phyloP scores from a whole-genome alignment of 2,888 invertebrate species.

The Platycheirus albimanus region DNA sequence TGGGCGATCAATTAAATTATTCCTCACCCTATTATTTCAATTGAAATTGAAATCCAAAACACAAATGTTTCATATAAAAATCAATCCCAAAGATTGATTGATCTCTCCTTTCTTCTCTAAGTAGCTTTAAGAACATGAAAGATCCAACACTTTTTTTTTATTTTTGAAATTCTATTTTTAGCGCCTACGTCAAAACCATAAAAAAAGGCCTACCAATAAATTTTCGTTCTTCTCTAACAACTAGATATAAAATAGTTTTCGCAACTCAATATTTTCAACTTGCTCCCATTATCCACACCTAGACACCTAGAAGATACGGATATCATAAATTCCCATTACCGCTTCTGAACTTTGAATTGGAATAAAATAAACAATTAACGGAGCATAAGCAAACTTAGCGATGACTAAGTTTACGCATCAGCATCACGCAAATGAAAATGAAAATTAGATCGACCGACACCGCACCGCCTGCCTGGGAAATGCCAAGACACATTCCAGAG shows the following conservation, averaged over 20 bases:
- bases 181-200: background rate
- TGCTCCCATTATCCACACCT: constrained; percentile 26
- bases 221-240: background rate
- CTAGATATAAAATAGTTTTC: constrained; percentile 3
- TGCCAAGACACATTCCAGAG: constrained; percentile 6
- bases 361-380: constrained; percentile 32
- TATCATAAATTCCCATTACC: constrained; percentile 4
- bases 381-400: constrained; percentile 38
- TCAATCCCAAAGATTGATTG: constrained; percentile 3
- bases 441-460: constrained; percentile 10
- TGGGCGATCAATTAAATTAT: constrained; percentile 3
- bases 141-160: too few species aligned
- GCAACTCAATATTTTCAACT: background rate
- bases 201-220: background rate
- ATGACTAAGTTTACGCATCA: constrained; percentile 34
- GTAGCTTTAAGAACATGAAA: background rate
- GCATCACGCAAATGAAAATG: background rate
- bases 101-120: background rate
- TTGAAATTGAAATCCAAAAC: constrained; percentile 8
- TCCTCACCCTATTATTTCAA: constrained; percentile 17
- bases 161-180: constrained; percentile 9
- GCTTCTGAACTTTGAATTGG: constrained; percentile 18
- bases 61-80: constrained; percentile 11
- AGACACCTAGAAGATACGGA: too few species aligned
- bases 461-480: constrained; percentile 11